Percentiles rank a stretch among this genome's conserved stretches.
These are phyloP conservation scores for Oxyscelio sp. DNA, from an alignment of 2,888 invertebrate genomes.

Conservation along the genomic window DNA sequence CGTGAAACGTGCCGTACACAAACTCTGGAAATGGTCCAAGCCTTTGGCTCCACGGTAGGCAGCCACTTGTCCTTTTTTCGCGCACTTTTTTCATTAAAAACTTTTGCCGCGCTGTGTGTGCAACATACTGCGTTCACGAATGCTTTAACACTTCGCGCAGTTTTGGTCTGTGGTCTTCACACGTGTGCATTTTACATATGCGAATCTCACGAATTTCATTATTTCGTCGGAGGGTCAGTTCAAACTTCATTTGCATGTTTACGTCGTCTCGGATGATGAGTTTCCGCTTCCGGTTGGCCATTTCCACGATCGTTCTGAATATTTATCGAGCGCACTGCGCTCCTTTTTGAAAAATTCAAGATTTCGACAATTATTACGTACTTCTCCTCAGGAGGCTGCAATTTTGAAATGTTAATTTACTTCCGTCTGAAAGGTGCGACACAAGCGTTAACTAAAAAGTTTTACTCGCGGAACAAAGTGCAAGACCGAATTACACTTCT, in stretches of 20 bases:
- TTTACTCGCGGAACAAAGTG: conserved; percentile 31
- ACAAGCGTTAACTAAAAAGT: conserved; percentile 28
- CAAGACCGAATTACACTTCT: conserved; percentile 48
- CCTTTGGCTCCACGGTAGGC: conserved; percentile 43
- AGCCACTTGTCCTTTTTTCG: conserved; percentile 72
- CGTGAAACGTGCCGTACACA: conserved; percentile 66
- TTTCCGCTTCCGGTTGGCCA: conserved; percentile 60
- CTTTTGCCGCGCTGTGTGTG: conserved; percentile 61
- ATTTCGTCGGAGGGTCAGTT: conserved; percentile 51
- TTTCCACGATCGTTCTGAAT: conserved; percentile 63
- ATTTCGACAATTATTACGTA: conserved; percentile 1
- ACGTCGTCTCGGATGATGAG: conserved; percentile 65
- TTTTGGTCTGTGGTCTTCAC: conserved; percentile 52
- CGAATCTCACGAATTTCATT: conserved; percentile 70
- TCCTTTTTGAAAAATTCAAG: conserved; percentile 8
- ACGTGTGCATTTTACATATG: conserved; percentile 67
- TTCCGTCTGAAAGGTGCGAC: not conserved
- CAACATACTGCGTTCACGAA: conserved; percentile 67
- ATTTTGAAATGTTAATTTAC: conserved; percentile 44
- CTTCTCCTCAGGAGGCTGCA: not conserved
- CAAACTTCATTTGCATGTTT: conserved; percentile 74
- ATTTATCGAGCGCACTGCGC: conserved; percentile 60
- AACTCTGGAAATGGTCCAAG: conserved; percentile 68
- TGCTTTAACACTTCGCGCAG: conserved; percentile 73
- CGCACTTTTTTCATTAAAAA: conserved; percentile 72